Conservation (phyloP, 2,797 vertebrate genomes). For the Danio kyathit region DNA sequence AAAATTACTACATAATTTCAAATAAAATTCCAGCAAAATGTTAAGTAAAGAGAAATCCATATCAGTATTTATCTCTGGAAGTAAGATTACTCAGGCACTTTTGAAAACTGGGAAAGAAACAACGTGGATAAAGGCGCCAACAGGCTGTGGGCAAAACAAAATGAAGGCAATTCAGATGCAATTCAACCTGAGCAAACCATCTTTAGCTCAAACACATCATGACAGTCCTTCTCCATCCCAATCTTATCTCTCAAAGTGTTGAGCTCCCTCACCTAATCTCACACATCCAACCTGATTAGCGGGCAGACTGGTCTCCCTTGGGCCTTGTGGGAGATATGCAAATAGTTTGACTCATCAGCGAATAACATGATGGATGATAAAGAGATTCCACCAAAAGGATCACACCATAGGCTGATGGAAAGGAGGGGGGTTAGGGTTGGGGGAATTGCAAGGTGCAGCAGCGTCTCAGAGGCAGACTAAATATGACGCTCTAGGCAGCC, state of each 20-base stretch:
- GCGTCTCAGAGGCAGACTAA: slow-evolving; percentile 56
- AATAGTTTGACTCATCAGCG: slow-evolving; percentile 54
- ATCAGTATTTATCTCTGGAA: slow-evolving; percentile 7
- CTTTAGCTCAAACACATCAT: slow-evolving; percentile 29
- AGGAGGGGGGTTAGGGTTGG: neutral
- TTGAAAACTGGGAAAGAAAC: neutral
- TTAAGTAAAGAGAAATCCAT: neutral
- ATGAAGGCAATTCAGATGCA: neutral
- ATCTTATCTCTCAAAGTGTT: slow-evolving; percentile 39
- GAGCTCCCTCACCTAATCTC: slow-evolving; percentile 53
- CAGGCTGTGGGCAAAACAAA: slow-evolving; percentile 3
- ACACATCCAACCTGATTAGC: slow-evolving; percentile 61
- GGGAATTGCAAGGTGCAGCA: slow-evolving; percentile 3
- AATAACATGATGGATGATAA: slow-evolving; percentile 61
- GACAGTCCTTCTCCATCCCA: slow-evolving; percentile 55
- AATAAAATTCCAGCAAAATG: neutral
- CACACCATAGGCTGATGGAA: slow-evolving; percentile 29
- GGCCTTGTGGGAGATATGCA: slow-evolving; percentile 41
- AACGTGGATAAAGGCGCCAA: neutral
- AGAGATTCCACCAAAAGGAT: slow-evolving; percentile 51
- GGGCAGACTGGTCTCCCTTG: slow-evolving; percentile 24
- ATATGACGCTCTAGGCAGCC: slow-evolving; percentile 61
- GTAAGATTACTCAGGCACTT: neutral
- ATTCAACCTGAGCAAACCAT: neutral
- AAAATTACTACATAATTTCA: neutral